Conservation (phyloP, 1,140 invertebrate genomes). For the Camponotus vicinus region DNA sequence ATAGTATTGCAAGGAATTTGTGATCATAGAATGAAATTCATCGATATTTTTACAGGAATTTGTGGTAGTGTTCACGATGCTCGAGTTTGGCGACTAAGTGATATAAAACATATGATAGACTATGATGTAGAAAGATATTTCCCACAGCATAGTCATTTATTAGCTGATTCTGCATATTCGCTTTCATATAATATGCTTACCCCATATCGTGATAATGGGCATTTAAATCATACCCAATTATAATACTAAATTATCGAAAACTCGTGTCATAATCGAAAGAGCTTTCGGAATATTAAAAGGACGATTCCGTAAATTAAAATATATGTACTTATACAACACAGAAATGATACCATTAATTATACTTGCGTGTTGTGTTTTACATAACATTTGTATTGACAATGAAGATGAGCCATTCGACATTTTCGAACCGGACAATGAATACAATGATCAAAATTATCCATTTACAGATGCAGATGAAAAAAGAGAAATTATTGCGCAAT, state of each 20-base stretch:
- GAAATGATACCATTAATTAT: constrained; percentile 2
- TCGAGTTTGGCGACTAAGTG: not conserved
- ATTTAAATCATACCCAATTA: not conserved
- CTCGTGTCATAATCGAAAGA: not conserved
- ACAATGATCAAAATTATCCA: constrained; percentile 2
- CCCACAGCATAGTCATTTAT: not conserved
- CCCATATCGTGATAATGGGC: constrained; percentile 10
- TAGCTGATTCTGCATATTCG: constrained; percentile 7
- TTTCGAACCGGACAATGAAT: not conserved
- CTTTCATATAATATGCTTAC: constrained; percentile 5
- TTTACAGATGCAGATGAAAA: not conserved
- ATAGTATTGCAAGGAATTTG: not conserved
- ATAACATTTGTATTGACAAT: not conserved
- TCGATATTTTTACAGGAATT: constrained; percentile 15
- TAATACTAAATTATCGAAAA: constrained; percentile 2
- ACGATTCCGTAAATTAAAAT: not conserved
- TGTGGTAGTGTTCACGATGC: constrained; percentile 27
- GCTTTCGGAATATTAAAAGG: not conserved
- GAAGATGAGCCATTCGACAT: not conserved
- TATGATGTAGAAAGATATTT: constrained; percentile 18
- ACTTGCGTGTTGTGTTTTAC: not conserved
- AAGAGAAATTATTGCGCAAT: not conserved
- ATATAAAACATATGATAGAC: not conserved
- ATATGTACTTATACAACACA: not conserved
- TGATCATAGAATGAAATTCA: constrained; percentile 16